These are phyloP conservation scores for Cisticola juncidis DNA, from an alignment of 2,113 vertebrate species.

Conservation along the genomic window DNA sequence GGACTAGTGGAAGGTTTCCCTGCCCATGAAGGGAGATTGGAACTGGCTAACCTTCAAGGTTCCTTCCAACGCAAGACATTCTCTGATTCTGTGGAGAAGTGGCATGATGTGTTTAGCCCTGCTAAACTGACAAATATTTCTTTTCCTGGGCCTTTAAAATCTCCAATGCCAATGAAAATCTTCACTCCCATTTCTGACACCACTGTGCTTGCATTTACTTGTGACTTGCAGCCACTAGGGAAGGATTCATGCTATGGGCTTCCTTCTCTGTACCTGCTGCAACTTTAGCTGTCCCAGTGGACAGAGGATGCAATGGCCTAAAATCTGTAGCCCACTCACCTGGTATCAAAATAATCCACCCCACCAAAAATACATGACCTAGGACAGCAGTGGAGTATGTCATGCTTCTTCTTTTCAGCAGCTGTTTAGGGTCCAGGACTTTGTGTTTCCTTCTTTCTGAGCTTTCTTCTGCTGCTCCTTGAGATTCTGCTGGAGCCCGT, in stretches of 20 bases:
- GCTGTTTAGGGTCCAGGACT: background rate
- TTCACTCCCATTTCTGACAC: background rate
- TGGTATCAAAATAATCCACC: background rate
- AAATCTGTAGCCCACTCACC: background rate
- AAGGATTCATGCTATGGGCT: background rate
- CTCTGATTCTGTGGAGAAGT: background rate
- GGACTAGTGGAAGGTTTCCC: background rate
- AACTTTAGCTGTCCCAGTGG: background rate
- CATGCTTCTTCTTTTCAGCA: background rate
- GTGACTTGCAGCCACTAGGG: background rate
- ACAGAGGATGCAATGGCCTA: rapidly evolving
- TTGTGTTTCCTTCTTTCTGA: background rate
- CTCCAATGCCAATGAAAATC: background rate
- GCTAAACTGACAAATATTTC: background rate
- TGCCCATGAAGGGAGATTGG: background rate
- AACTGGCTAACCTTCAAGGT: background rate
- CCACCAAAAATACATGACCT: background rate
- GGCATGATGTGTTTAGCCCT: background rate
- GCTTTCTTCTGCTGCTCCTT: background rate
- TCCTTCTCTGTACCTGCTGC: background rate
- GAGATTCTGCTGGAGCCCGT: background rate
- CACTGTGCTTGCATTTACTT: background rate
- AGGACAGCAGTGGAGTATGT: background rate
- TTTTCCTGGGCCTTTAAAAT: background rate
- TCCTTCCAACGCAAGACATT: background rate